Conservation (phyloP, 2,888 invertebrate species). For the Lepidochitona cinerea region DNA sequence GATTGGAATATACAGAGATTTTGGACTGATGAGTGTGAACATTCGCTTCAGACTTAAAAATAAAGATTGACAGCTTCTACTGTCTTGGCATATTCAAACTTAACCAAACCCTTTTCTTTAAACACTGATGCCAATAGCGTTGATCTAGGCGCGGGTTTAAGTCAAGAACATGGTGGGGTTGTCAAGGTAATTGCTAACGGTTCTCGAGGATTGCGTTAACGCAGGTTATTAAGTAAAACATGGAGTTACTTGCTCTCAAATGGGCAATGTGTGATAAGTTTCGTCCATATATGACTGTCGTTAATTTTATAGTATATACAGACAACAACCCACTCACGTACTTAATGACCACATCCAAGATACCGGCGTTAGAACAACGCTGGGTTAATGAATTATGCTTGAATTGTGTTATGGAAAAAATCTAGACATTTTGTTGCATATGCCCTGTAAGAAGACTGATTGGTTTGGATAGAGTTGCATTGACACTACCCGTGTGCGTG, state of each 20-base stretch:
- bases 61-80: conserved; percentile 21
- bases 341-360: conserved; percentile 12
- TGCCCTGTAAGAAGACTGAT: too few relatives aligned
- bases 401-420: too few relatives aligned
- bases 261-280: conserved; percentile 34
- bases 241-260: conserved; percentile 31
- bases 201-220: conserved; percentile 13
- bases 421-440: too few relatives aligned
- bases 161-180: conserved; percentile 18
- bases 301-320: conserved; percentile 18
- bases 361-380: conserved; percentile 26
- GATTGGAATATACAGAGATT: not conserved
- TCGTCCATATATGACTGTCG: conserved; percentile 19
- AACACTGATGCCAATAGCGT: conserved; percentile 18
- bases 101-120: conserved; percentile 14
- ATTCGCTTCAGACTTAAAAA: conserved; percentile 24
- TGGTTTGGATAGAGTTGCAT: too few relatives aligned
- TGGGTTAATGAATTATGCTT: conserved; percentile 25
- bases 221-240: conserved; percentile 23
- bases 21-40: conserved; percentile 23
- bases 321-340: conserved; percentile 22
- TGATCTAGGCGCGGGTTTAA: conserved; percentile 25
- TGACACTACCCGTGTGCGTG: too few relatives aligned
- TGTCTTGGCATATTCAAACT: conserved; percentile 27
- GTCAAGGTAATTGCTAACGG: conserved; percentile 26